phyloP scores from a whole-genome alignment of 2,797 vertebrate species.

The Enteromius radiatus region DNA sequence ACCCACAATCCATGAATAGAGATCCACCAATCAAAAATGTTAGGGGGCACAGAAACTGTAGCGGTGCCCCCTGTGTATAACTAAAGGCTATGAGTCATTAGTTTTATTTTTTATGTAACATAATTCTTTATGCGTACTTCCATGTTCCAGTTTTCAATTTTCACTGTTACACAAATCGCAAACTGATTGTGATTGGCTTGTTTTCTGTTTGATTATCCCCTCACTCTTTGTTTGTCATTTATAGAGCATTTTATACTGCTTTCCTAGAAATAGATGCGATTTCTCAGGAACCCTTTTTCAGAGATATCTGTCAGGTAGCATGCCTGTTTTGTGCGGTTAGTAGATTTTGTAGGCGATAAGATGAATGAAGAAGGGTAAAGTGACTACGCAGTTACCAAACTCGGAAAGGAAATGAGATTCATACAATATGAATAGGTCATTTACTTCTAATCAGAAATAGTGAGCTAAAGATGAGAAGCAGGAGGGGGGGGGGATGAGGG shows the following conservation, averaged over 20 bases:
- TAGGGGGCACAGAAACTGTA: no score
- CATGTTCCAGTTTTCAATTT: neutral
- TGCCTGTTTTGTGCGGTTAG: neutral
- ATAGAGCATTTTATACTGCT: neutral
- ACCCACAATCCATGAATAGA: neutral
- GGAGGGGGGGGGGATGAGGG: neutral
- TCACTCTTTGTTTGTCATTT: neutral
- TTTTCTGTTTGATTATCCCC: neutral
- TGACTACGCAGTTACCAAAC: conserved; percentile 25
- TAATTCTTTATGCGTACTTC: neutral
- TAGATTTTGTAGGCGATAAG: conserved; percentile 3
- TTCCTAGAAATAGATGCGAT: neutral
- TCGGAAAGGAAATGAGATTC: conserved; percentile 45
- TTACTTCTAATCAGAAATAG: conserved; percentile 58
- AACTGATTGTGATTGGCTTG: no score
- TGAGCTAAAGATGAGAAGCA: conserved; percentile 12
- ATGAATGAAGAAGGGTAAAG: conserved; percentile 22
- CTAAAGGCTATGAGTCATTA: neutral
- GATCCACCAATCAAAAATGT: neutral
- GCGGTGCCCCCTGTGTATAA: no score
- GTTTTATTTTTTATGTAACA: neutral
- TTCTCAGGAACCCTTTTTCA: neutral
- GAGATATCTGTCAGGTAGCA: neutral
- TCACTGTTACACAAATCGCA: no score
- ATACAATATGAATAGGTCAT: conserved; percentile 41